These are phyloP conservation scores for Zygothrica quintamaculata DNA, from an alignment of 2,888 invertebrate species.

Conservation along the genomic window DNA sequence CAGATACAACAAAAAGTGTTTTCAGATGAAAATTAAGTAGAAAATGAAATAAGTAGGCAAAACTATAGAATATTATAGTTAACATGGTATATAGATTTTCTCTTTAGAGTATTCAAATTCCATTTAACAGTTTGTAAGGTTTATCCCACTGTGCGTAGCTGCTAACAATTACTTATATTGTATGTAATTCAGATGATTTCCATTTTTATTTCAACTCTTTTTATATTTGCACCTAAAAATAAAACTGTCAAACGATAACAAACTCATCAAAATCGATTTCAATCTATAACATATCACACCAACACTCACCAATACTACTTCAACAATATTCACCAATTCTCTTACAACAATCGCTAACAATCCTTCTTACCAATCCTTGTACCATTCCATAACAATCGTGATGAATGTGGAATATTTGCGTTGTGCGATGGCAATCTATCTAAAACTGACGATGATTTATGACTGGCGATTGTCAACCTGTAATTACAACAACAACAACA, in stretches of 20 bases:
- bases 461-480: constrained; percentile 67
- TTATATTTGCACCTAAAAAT: constrained; percentile 49
- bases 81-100: too few relatives aligned
- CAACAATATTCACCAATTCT: not conserved
- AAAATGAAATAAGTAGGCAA: too few relatives aligned
- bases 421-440: constrained; percentile 58
- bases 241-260: constrained; percentile 56
- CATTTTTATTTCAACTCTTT: constrained; percentile 32
- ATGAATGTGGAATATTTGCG: not conserved
- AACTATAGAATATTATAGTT: too few relatives aligned
- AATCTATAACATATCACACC: too few relatives aligned
- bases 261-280: constrained; percentile 22
- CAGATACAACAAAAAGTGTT: not conserved
- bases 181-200: not conserved
- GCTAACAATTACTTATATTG: too few relatives aligned
- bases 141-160: too few relatives aligned
- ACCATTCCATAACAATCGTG: too few relatives aligned
- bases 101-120: too few relatives aligned
- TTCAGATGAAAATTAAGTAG: too few relatives aligned
- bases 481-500: constrained; percentile 65
- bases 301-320: constrained; percentile 8
- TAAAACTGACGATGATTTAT: constrained; percentile 72
- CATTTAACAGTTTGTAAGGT: too few relatives aligned
- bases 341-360: constrained; percentile 28
- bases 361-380: constrained; percentile 21